These are phyloP conservation scores for Tragelaphus buxtoni DNA, from an alignment of 2,113 vertebrate genomes.

Conservation along the genomic window DNA sequence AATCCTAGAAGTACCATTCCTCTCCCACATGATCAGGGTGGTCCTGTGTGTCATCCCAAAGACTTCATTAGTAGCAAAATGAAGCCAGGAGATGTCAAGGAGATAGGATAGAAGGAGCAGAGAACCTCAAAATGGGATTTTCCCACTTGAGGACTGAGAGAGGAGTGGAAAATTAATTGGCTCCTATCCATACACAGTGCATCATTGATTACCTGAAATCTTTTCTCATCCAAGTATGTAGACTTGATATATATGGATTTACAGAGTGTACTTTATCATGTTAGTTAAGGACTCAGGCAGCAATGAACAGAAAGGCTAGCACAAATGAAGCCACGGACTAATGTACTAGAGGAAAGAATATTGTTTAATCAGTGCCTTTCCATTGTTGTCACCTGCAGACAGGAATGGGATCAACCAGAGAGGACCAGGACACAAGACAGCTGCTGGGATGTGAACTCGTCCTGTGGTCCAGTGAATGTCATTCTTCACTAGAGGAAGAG, in stretches of 20 bases:
- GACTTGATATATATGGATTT: neutral
- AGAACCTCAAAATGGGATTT: slow-evolving; percentile 48
- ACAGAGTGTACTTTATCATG: neutral
- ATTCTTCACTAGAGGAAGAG: slow-evolving; percentile 24
- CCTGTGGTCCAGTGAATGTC: slow-evolving; percentile 42
- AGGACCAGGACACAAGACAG: neutral
- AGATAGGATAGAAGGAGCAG: neutral
- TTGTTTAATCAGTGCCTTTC: neutral
- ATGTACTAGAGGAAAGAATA: neutral
- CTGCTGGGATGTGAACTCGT: slow-evolving; percentile 50
- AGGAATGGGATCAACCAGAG: slow-evolving; percentile 51
- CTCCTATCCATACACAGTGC: neutral
- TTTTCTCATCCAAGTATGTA: neutral
- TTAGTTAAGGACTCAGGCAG: slow-evolving; percentile 3
- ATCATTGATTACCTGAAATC: slow-evolving; percentile 21
- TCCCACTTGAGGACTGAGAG: slow-evolving; percentile 26
- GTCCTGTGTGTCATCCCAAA: slow-evolving; percentile 19
- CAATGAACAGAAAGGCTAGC: neutral
- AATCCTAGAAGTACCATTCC: slow-evolving; percentile 47
- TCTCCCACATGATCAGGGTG: slow-evolving; percentile 34
- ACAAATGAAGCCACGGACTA: slow-evolving; percentile 5
- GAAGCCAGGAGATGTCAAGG: slow-evolving; percentile 53
- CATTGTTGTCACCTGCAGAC: neutral
- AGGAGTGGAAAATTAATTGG: slow-evolving; percentile 42
- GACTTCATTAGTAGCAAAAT: slow-evolving; percentile 66